A percentile compares a stretch with the other conserved stretches of the same genome.
These are phyloP conservation scores for Cerceris ruficornis DNA, from an alignment of 2,888 invertebrate species.

Conservation along the genomic window DNA sequence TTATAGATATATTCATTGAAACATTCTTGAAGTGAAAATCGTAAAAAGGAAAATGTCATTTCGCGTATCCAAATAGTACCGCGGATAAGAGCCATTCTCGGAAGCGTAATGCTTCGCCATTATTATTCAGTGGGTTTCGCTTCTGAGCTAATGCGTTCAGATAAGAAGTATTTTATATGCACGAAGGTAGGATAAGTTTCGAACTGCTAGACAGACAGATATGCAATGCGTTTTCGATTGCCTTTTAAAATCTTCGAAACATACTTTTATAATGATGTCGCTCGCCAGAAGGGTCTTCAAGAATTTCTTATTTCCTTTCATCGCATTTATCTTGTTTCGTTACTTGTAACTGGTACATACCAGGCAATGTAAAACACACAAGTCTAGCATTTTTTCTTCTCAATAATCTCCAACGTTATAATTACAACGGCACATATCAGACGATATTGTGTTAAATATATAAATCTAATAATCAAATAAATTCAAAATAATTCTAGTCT, in stretches of 20 bases:
- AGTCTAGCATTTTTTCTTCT: too few relatives aligned
- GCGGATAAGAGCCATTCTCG: slow-evolving; percentile 60
- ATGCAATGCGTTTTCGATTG: slow-evolving; percentile 60
- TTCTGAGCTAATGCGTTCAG: slow-evolving; percentile 63
- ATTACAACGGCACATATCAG: too few relatives aligned
- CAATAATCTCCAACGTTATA: too few relatives aligned
- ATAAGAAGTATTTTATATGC: slow-evolving; percentile 69
- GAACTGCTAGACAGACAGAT: slow-evolving; percentile 42
- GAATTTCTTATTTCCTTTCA: background rate
- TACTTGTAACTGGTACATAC: too few relatives aligned
- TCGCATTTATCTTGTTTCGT: too few relatives aligned
- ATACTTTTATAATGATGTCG: slow-evolving; percentile 16
- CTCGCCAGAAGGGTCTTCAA: background rate
- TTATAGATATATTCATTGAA: slow-evolving; percentile 17
- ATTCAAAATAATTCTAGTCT: too few relatives aligned
- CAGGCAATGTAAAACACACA: too few relatives aligned
- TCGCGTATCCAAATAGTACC: slow-evolving; percentile 48
- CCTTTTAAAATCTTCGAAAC: slow-evolving; percentile 45
- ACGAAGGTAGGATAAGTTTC: slow-evolving; percentile 59
- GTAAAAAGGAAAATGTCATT: slow-evolving; percentile 40
- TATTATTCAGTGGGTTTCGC: slow-evolving; percentile 70
- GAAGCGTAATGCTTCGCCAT: slow-evolving; percentile 63
- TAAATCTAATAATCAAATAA: too few relatives aligned
- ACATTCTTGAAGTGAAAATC: slow-evolving; percentile 2
- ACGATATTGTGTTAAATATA: too few relatives aligned